phyloP scores from a whole-genome alignment of 2,113 vertebrate species.

The Cephalopholis sonnerati region DNA sequence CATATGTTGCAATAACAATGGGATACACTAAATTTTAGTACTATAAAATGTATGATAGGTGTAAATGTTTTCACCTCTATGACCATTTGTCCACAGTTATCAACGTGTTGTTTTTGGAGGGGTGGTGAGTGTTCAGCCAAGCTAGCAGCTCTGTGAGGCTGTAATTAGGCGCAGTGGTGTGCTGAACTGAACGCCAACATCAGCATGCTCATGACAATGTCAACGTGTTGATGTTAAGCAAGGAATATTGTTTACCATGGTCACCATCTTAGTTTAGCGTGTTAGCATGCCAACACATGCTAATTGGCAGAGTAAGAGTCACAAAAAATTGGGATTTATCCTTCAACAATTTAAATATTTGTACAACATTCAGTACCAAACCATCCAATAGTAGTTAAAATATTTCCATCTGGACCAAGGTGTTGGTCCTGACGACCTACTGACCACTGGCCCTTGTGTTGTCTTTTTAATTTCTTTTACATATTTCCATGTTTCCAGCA shows the following conservation, averaged over 20 bases:
- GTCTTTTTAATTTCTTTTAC: background rate
- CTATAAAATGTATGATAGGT: too few relatives aligned
- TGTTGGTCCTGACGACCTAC: background rate
- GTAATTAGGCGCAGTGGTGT: too few relatives aligned
- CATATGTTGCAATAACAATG: background rate
- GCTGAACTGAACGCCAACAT: too few relatives aligned
- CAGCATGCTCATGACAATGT: background rate
- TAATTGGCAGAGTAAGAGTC: background rate
- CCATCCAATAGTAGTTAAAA: background rate
- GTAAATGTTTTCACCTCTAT: too few relatives aligned
- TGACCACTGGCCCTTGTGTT: too few relatives aligned
- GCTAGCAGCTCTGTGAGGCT: too few relatives aligned
- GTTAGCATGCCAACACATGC: background rate
- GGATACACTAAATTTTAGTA: background rate
- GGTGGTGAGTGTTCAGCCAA: too few relatives aligned
- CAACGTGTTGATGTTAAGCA: background rate
- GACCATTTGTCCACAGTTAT: too few relatives aligned
- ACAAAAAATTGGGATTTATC: too few relatives aligned
- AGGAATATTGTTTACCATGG: background rate
- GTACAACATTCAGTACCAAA: too few relatives aligned
- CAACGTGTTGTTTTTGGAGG: background rate
- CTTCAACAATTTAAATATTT: too few relatives aligned
- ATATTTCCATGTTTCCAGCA: background rate
- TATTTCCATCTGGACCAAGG: too few relatives aligned
- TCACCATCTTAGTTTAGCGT: background rate